Evolutionary conservation across 2,888 invertebrate genomes (phyloP), one percentile per base, ranked within the genome.

Genomic region (Acrobasis repandana): DNA sequence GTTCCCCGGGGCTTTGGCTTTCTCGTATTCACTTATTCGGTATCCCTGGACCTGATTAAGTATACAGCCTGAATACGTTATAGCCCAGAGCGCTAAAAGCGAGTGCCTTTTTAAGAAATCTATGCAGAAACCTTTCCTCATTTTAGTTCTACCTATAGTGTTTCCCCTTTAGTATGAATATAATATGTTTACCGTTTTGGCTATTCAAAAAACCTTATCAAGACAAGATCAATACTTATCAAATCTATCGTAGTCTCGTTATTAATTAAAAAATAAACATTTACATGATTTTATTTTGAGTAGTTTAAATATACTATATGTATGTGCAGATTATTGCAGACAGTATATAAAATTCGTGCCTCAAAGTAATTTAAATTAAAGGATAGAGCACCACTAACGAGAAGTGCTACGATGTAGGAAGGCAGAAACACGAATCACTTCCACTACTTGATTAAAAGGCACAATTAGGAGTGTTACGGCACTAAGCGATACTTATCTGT

Each of bases 51-150:
- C 28, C 16, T 50, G 20, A 50, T 50, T 50, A 49, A 49, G 49
- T 49, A 50, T 50, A 50, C 71, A 74, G 75, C 74, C 77, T 76
- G 76, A 74, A 52, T 52, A 36, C 52, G 52, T 52, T 52, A 52
- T 36, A 11, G 52, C 52, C 36, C 52, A 52, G 36, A 36, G 52
- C 52, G 34, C 52, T 52, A 36, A 36, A 52, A 34, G 36, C 52
- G 36, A 36, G 52, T 52, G 36, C 52, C 36, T 36, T 52, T 52
- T 52, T 52, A 36, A 16, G 36, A 50, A 36, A 52, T 16, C 36
- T 36, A 36, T 36, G 36, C 52, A 16, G 33, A 34, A 34, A 10
- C 9, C 34, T 28, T 52, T 52, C 36, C 16, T 15, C 51, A 16
- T 28, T 50, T 50, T 28, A 28, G 33, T 50, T 28, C 28, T 49